Conservation (phyloP, 2,113 vertebrate genomes). For the Xenopus borealis region DNA sequence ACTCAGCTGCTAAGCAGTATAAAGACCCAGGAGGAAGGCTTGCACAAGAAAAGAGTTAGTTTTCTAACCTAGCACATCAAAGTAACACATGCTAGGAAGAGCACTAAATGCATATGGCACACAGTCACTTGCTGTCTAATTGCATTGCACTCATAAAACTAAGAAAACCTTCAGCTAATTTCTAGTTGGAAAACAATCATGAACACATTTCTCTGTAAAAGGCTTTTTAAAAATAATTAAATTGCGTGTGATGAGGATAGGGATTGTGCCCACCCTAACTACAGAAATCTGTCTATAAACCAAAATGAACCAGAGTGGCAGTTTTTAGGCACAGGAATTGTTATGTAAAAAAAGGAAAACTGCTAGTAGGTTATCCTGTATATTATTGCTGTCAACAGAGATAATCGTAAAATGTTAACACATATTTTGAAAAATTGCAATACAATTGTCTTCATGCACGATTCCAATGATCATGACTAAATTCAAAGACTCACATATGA, state of each 20-base stretch:
- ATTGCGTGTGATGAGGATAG: not conserved
- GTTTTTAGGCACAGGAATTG: too few relatives aligned
- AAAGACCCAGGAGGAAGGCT: slow-evolving; percentile 90
- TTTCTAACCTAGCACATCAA: slow-evolving; percentile 81
- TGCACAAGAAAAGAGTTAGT: slow-evolving; percentile 77
- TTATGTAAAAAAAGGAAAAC: too few relatives aligned
- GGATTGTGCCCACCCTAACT: not conserved
- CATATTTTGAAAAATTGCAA: too few relatives aligned
- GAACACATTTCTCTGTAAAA: slow-evolving; percentile 59
- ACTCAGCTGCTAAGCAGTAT: slow-evolving; percentile 89
- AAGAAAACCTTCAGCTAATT: slow-evolving; percentile 70
- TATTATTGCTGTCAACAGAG: too few relatives aligned
- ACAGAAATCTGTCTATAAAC: not conserved
- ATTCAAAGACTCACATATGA: too few relatives aligned
- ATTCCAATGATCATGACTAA: too few relatives aligned
- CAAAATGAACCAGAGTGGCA: too few relatives aligned
- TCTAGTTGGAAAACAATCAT: slow-evolving; percentile 63
- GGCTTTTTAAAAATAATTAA: slow-evolving; percentile 68
- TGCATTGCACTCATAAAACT: slow-evolving; percentile 69
- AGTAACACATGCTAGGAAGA: slow-evolving; percentile 80
- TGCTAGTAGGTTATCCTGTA: too few relatives aligned
- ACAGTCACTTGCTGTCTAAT: slow-evolving; percentile 75
- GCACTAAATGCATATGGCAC: slow-evolving; percentile 77
- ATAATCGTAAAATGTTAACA: too few relatives aligned
- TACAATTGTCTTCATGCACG: too few relatives aligned